Base-by-base conservation (phyloP, 1,140 invertebrate species). In the Gryon sp. region DNA sequence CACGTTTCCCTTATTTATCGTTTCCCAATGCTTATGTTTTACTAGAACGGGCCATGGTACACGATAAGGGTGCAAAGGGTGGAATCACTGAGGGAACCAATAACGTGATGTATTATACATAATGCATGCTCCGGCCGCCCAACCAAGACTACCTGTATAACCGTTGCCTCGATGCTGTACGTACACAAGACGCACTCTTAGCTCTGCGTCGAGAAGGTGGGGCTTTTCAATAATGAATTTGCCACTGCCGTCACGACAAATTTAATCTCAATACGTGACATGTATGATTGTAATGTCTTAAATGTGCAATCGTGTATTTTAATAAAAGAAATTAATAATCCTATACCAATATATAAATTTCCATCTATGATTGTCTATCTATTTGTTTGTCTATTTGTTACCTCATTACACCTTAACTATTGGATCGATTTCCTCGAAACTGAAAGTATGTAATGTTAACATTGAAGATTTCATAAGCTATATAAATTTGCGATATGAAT, bases 71-170 rank as follows among this genome's bases (percentile, higher is more conserved):
- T 82, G 78, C 83, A 82, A 84, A 85, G 85, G 85, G 84, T 85
- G 75, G 86, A 88, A 88, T 88, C 87, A 86, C 85, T 87, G 86
- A 88, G 84, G 82, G 79, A 88, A 87, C 86, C 87, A 87, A 88
- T 88, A 88, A 88, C 86, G 84, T 88, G 87, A 88, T 88, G 86
- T 88, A 88, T 88, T 88, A 87, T 88, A 88, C 86, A 88, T 88
- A 88, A 88, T 88, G 84, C 86, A 88, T 88, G 83, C 76, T 65
- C 74, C 83, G 81, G 82, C 74, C 77, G 79, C 65, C 80, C 55
- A 78, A 68, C 73, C 66, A 72, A 69, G 76, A 79, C 76, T 78
- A 80, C 70, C 78, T 83, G 76, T 78, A 76, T 76, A 65, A 70
- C 57, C 60, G 38, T 20, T 38, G 28, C 16, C 60, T 52, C 32